Conservation (phyloP, 1,140 invertebrate species). For the Melitaea cinxia region DNA sequence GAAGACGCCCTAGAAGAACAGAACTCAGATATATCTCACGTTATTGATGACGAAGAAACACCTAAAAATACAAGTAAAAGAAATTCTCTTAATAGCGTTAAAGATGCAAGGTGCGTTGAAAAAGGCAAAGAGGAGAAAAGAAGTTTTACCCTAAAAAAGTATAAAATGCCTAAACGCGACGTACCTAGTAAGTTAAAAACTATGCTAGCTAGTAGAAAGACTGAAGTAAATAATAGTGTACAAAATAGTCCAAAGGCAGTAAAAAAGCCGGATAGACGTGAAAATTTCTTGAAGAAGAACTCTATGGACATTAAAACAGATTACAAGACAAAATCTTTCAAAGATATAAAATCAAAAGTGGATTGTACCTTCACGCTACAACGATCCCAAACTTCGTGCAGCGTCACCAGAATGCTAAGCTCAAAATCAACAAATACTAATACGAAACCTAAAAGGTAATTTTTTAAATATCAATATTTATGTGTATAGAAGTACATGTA, state of each 20-base stretch:
- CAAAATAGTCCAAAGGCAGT: constrained; percentile 72
- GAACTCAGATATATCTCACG: constrained; percentile 46
- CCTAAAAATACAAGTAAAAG: constrained; percentile 71
- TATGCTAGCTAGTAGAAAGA: constrained; percentile 82
- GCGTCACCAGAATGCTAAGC: constrained; percentile 72
- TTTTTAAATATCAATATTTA: background rate
- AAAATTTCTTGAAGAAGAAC: constrained; percentile 90
- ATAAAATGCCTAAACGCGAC: constrained; percentile 89
- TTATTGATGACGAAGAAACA: constrained; percentile 60
- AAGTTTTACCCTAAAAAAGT: constrained; percentile 84
- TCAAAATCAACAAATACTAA: constrained; percentile 72
- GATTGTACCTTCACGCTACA: constrained; percentile 79
- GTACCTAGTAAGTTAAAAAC: constrained; percentile 88
- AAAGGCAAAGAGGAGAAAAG: constrained; percentile 82
- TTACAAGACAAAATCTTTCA: constrained; percentile 86
- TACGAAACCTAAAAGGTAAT: constrained; percentile 77
- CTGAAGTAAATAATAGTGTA: constrained; percentile 76
- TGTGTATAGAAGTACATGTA: too few relatives aligned
- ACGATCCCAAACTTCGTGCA: constrained; percentile 75
- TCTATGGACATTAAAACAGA: constrained; percentile 85
- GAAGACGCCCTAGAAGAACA: constrained; percentile 58
- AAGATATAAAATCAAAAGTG: constrained; percentile 92
- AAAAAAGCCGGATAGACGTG: constrained; percentile 85
- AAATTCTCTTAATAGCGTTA: constrained; percentile 73
- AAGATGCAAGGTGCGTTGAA: constrained; percentile 55